A percentile compares a stretch with the other conserved stretches of the same genome.
These are phyloP conservation scores for Oligia latruncula DNA, from an alignment of 2,888 invertebrate species.

Conservation along the genomic window DNA sequence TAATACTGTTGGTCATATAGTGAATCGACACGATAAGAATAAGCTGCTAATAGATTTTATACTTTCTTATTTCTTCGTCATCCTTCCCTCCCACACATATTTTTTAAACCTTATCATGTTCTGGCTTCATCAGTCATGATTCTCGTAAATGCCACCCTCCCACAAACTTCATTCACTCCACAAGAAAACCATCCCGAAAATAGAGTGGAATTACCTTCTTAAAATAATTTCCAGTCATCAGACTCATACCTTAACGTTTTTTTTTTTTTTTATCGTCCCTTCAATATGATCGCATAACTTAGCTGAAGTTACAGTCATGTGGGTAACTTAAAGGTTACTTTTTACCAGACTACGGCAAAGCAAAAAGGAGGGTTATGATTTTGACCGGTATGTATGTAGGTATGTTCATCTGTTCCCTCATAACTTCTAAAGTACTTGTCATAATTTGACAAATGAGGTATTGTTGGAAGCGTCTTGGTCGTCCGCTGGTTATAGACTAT, in stretches of 20 bases:
- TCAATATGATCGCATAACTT: slow-evolving; percentile 37
- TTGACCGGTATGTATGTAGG: no score
- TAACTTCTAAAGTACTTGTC: no score
- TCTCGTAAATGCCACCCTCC: not conserved
- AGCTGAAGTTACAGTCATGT: slow-evolving; percentile 18
- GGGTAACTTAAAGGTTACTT: slow-evolving; percentile 15
- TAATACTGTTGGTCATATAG: not conserved
- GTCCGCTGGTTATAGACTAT: no score
- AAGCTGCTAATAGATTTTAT: not conserved
- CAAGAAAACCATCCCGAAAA: not conserved
- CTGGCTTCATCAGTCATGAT: not conserved
- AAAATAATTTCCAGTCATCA: not conserved
- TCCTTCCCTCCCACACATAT: not conserved
- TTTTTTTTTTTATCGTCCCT: no score
- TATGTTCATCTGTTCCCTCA: no score
- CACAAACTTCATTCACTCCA: not conserved
- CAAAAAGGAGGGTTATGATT: no score
- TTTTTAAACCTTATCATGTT: not conserved
- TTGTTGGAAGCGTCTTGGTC: no score
- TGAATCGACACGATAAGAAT: not conserved
- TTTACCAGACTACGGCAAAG: no score
- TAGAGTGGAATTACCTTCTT: not conserved
- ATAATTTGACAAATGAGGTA: no score
- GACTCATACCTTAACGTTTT: no score
- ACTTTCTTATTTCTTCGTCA: not conserved